Percentiles rank a stretch among this genome's conserved stretches.
Conservation (phyloP, 2,797 vertebrate genomes). For the Falco novaeseelandiae region DNA sequence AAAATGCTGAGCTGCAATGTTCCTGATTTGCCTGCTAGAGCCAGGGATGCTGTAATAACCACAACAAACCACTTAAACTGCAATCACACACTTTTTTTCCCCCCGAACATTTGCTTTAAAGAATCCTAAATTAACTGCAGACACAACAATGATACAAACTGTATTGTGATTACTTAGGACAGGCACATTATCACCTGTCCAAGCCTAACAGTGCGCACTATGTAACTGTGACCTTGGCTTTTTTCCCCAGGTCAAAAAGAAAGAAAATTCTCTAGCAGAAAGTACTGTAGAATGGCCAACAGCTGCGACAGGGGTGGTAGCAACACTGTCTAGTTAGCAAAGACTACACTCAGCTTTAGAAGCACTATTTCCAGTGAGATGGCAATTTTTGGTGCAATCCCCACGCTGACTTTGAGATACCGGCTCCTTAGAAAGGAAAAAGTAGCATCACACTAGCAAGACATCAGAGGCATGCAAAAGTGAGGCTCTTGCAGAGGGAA, state of each 20-base stretch:
- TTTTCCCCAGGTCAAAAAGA: background rate
- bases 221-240: background rate
- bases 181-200: background rate
- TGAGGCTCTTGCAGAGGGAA: background rate
- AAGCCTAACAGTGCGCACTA: background rate
- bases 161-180: background rate
- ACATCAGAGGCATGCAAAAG: background rate
- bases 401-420: background rate
- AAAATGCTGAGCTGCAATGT: conserved; percentile 60
- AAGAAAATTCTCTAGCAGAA: background rate
- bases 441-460: background rate
- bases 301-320: background rate
- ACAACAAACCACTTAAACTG: background rate
- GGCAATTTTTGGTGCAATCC: background rate
- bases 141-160: background rate
- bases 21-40: conserved; percentile 53
- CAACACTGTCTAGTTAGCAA: background rate
- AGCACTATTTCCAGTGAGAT: background rate
- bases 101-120: background rate
- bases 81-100: rapidly evolving
- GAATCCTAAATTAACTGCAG: background rate
- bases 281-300: background rate
- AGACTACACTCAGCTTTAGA: background rate
- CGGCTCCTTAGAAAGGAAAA: background rate
- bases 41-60: conserved; percentile 9